These are phyloP conservation scores for Aelia acuminata DNA, from an alignment of 2,888 invertebrate genomes.

Conservation along the genomic window DNA sequence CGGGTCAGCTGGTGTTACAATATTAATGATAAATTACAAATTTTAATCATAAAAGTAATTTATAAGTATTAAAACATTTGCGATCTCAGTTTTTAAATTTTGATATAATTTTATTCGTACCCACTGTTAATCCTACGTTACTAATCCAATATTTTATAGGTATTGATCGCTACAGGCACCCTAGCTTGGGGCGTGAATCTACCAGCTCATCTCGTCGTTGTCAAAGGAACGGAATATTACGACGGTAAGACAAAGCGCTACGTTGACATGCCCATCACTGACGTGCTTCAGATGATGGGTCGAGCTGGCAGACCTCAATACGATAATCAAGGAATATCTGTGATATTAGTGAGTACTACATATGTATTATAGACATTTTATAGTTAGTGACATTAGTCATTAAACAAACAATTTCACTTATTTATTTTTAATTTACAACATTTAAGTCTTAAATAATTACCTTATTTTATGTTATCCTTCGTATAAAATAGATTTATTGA, in stretches of 20 bases:
- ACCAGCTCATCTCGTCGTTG: conserved; percentile 97
- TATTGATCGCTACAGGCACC: conserved; percentile 96
- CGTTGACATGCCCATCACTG: conserved; percentile 99
- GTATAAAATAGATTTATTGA: too few species aligned
- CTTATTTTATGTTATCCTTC: too few species aligned
- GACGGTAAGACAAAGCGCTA: conserved; percentile 97
- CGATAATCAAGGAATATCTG: conserved; percentile 91
- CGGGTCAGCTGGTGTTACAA: too few species aligned
- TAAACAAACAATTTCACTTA: too few species aligned
- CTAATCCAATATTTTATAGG: conserved; percentile 70
- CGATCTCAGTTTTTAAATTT: background rate
- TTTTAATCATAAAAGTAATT: too few species aligned
- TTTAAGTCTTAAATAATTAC: too few species aligned
- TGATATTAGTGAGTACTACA: conserved; percentile 75
- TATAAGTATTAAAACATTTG: too few species aligned
- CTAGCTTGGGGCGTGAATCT: conserved; percentile 99
- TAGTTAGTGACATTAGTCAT: too few species aligned
- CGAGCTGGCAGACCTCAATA: conserved; percentile 98
- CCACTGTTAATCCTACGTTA: background rate
- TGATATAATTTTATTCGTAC: background rate
- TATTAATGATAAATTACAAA: too few species aligned
- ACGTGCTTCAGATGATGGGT: conserved; percentile 99
- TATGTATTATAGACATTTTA: too few species aligned
- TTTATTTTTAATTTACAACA: too few species aligned
- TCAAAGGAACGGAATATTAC: conserved; percentile 99